phyloP scores from a whole-genome alignment of 2,888 invertebrate genomes.

The Drosophila pegasa region DNA sequence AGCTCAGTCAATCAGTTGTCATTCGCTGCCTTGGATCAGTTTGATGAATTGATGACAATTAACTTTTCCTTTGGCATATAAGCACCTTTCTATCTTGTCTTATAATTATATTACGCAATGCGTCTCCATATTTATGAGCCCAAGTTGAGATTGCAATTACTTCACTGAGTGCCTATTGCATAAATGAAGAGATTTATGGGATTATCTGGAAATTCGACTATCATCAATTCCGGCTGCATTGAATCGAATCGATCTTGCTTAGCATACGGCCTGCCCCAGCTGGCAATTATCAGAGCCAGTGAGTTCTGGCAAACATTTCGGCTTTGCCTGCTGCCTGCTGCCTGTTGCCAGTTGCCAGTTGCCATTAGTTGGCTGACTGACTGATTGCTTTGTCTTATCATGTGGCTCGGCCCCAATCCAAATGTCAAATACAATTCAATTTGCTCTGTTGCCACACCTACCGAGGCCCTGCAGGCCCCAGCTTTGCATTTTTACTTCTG shows the following conservation, averaged over 20 bases:
- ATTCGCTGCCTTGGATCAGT: background rate
- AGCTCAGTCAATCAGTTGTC: background rate
- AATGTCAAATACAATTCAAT: conserved; percentile 75
- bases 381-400: conserved; percentile 80
- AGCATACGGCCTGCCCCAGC: conserved; percentile 21
- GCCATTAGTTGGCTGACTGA: conserved; percentile 61
- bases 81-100: background rate
- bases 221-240: conserved; percentile 35
- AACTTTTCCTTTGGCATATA: background rate
- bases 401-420: conserved; percentile 22
- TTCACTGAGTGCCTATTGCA: background rate
- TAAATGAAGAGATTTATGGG: background rate
- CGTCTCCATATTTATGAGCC: background rate
- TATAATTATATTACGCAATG: background rate
- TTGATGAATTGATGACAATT: background rate
- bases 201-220: conserved; percentile 16
- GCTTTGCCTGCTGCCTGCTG: conserved; percentile 20
- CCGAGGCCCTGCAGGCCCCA: conserved; percentile 6
- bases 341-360: conserved; percentile 30
- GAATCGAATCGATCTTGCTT: conserved; percentile 54
- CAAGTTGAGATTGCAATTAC: background rate
- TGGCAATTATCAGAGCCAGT: conserved; percentile 60
- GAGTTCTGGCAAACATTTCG: conserved; percentile 42
- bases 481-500: conserved; percentile 48
- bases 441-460: conserved; percentile 68